These are phyloP conservation scores for Agrochola lota DNA, from an alignment of 2,888 invertebrate genomes.

Conservation along the genomic window DNA sequence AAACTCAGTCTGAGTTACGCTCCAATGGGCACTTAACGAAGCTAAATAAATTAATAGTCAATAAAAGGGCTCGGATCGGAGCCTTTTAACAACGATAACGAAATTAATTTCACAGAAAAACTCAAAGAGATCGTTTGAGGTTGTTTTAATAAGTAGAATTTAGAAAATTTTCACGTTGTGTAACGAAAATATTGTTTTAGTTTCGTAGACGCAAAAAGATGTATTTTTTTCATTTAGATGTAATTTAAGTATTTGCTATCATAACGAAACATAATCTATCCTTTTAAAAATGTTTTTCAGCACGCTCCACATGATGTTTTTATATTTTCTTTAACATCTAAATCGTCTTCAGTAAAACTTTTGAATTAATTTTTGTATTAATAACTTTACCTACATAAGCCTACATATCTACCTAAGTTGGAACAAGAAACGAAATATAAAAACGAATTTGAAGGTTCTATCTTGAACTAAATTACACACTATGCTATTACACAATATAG, in stretches of 20 bases:
- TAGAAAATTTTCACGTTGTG: slow-evolving; percentile 21
- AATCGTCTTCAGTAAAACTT: too few relatives aligned
- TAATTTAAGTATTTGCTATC: not conserved
- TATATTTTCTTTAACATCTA: not conserved
- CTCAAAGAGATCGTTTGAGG: slow-evolving; percentile 38
- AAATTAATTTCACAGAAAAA: slow-evolving; percentile 55
- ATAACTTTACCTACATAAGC: too few relatives aligned
- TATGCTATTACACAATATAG: too few relatives aligned
- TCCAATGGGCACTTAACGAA: slow-evolving; percentile 57
- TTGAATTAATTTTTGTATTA: too few relatives aligned
- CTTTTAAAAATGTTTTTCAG: not conserved
- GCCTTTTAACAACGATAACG: slow-evolving; percentile 43
- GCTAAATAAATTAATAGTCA: slow-evolving; percentile 63
- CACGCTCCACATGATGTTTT: not conserved
- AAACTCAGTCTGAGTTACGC: slow-evolving; percentile 51
- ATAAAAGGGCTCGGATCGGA: slow-evolving; percentile 52
- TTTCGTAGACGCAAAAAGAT: not conserved
- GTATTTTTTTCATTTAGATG: not conserved
- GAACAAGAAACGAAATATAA: too few relatives aligned
- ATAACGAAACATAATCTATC: not conserved
- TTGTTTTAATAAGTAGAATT: slow-evolving; percentile 43
- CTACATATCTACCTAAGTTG: too few relatives aligned
- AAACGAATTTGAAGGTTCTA: too few relatives aligned
- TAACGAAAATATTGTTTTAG: slow-evolving; percentile 16
- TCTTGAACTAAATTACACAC: too few relatives aligned